phyloP scores from a whole-genome alignment of 2,888 invertebrate genomes.

The Andrena praecox region DNA sequence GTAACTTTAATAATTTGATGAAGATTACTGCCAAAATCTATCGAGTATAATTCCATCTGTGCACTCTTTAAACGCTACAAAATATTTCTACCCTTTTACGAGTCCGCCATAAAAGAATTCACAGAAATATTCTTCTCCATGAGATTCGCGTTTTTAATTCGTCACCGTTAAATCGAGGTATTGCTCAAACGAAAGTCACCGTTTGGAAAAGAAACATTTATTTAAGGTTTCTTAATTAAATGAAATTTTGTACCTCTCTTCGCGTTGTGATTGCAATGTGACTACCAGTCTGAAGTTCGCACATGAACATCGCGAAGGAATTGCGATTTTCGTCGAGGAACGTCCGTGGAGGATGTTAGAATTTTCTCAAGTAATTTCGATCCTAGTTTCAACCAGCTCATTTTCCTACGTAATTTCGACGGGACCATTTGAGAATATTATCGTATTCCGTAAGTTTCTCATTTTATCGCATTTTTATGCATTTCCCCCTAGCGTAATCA shows the following conservation, averaged over 20 bases:
- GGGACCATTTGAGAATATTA: conserved; percentile 2
- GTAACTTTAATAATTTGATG: too few species aligned
- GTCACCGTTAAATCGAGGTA: neutral
- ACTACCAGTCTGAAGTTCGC: conserved; percentile 2
- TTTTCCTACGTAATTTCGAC: conserved; percentile 18
- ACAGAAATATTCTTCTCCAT: neutral
- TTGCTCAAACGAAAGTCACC: neutral
- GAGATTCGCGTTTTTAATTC: neutral
- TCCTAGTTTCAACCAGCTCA: conserved; percentile 9
- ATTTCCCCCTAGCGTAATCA: too few species aligned
- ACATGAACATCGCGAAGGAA: conserved; percentile 15
- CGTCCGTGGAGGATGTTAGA: conserved; percentile 8
- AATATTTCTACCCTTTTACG: neutral
- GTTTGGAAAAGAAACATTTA: conserved; percentile 3
- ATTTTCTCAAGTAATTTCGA: conserved; percentile 41
- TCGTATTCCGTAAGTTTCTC: neutral
- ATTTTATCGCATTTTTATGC: conserved; percentile 9
- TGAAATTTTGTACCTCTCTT: conserved; percentile 1
- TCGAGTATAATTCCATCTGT: neutral
- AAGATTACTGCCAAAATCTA: neutral
- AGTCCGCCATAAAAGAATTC: neutral
- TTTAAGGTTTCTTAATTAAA: neutral
- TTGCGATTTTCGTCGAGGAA: conserved; percentile 24
- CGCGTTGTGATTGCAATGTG: conserved; percentile 1
- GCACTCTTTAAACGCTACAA: neutral